Base-by-base conservation (phyloP, 2,888 invertebrate genomes). In the Meghimatium bilineatum region DNA sequence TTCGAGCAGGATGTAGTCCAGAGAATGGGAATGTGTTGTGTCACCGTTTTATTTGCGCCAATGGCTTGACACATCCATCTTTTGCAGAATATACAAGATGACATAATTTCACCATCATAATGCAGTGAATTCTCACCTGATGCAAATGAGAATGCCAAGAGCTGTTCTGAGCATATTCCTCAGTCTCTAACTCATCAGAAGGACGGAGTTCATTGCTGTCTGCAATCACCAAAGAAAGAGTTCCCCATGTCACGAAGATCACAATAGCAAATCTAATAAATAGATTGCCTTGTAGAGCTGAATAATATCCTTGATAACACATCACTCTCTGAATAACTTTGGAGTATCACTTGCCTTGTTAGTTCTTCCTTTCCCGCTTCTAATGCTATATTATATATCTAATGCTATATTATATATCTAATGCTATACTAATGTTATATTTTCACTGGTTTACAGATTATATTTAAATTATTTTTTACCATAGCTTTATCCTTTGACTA, bases 71-170 rank as follows among this genome's bases (percentile, higher is more conserved):
- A n/a, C n/a, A n/a, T n/a, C n/a, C n/a, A n/a, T n/a, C n/a, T n/a
- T n/a, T n/a, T n/a, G n/a, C n/a, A n/a, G 12, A 44, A 44, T 44
- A 44, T 44, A 12, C 44, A 44, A 44, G 44, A 44, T 44, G 12
- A 44, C 6, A 44, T 8, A 44, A 44, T 8, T 44, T 12, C 44
- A 8, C 6, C 12, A 44, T 44, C 44, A 44, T n/a, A 63, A 63
- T n/a, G 29, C 23, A 71, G 14, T 38, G 23, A 6, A 26, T 17
- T 8, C 56, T 74, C 52, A 74, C 74, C 52, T 74, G 74, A 52
- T 74, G 74, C 52, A 49, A 74, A 52, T 74, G 74, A 12, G 52
- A 49, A 74, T 74, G 74, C 74, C 74, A 74, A 72, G 44, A 72
- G 32, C 74, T 34, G 23, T 74, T 74, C 32, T 32, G 49, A 6